Evolutionary conservation across 37 sponge, comb jelly and placozoan genomes (phyloP), one percentile per base, ranked within the genome.

Genomic region (Oopsacas minuta): DNA sequence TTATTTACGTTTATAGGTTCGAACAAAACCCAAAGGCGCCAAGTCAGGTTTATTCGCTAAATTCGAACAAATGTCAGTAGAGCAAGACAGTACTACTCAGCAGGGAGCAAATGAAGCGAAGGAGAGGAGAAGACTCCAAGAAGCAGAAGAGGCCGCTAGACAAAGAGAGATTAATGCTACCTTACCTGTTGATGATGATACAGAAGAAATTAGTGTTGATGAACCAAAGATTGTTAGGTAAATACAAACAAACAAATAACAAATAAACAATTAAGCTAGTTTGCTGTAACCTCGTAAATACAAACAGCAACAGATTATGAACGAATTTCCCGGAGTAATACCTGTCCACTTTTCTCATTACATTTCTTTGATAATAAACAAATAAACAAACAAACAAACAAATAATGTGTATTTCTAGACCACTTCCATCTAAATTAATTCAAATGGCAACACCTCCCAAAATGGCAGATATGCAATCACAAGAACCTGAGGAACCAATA

Each of bases 91-190:
- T 25, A 25, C 37, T 1, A 81, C 36, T 12, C 52, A 86, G 51
- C 39, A 81, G 23, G 37, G 82, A 17, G 88, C 88, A 38, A 81
- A 38, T 28, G 85, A 85, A 37, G 88, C 85, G 35, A 88, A 88
- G 82, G 88, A 88, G 51, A 81, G 88, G 25, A 3, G 88, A 36
- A 52, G 51, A 22, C 37, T 81, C 34, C 37, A 81, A 36, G 88
- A 88, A 82, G 85, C 35, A 37, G 39, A 37, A 23, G 85, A 88
- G 36, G 36, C 36, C 0, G 37, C 32, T 23, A 69, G 86, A 36
- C 81, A 81, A 52, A 39, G 81, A 52, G 86, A 86, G 82, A 81
- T 35, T 38, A 38, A 85, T 53, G 82, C 35, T 53, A 69, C 39
- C 5, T 37, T 61, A 0, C 38, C 83, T 22, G 28, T 30, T 25